Percentiles rank a stretch among this genome's conserved stretches.
Evolutionary conservation across 1,140 invertebrate genomes (phyloP).

Genomic region (Drosophila tsacasi): DNA sequence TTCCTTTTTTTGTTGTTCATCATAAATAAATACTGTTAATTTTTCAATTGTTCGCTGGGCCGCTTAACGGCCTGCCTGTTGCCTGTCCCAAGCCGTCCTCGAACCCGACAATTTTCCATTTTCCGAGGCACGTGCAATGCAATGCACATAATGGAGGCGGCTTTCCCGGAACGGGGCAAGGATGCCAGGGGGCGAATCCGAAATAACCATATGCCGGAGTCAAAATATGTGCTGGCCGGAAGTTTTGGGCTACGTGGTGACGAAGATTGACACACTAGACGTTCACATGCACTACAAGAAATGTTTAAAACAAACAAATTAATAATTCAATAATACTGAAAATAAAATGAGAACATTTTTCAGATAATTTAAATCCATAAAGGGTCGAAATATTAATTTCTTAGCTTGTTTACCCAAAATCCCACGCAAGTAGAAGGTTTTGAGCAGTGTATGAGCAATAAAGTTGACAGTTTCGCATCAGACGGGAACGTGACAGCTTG

Average conservation of each 20-base stretch:
- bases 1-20: slow-evolving; percentile 51
- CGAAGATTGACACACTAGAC: slow-evolving; percentile 61
- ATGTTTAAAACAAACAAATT: background rate
- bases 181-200: slow-evolving; percentile 12
- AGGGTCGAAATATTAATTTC: accelerated
- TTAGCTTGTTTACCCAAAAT: background rate
- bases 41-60: slow-evolving; percentile 73
- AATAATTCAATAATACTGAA: background rate
- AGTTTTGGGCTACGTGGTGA: slow-evolving; percentile 65
- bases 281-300: background rate
- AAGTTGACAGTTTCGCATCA: slow-evolving; percentile 71
- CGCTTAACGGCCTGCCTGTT: slow-evolving; percentile 61
- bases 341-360: background rate
- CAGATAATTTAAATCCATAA: no score
- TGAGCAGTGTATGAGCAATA: slow-evolving; percentile 49
- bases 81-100: background rate
- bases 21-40: slow-evolving; percentile 84
- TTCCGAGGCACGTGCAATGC: slow-evolving; percentile 45
- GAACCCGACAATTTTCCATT: slow-evolving; percentile 5
- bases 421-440: background rate
- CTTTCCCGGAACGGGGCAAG: slow-evolving; percentile 10
- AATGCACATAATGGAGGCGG: slow-evolving; percentile 47
- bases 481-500: slow-evolving; percentile 68
- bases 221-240: slow-evolving; percentile 58
- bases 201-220: slow-evolving; percentile 49